A percentile compares a stretch with the other conserved stretches of the same genome.
phyloP scores from a whole-genome alignment of 2,888 invertebrate genomes.

The Agrochola lota region DNA sequence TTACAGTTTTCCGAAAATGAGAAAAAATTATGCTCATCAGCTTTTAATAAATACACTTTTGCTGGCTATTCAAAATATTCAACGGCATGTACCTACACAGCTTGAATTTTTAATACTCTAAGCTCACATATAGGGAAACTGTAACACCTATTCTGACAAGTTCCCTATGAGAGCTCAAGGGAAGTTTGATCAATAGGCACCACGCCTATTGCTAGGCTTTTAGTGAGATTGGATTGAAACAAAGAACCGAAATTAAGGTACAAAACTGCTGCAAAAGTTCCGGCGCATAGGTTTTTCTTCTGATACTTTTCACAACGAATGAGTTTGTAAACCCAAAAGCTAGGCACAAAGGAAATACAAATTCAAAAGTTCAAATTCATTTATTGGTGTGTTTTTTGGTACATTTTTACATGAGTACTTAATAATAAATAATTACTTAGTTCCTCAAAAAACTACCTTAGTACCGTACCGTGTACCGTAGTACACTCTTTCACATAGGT shows the following conservation, averaged over 20 bases:
- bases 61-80: too few relatives aligned
- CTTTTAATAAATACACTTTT: too few relatives aligned
- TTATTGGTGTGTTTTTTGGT: too few relatives aligned
- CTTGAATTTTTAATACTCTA: conserved; percentile 27
- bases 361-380: too few relatives aligned
- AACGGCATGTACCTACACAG: too few relatives aligned
- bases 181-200: conserved; percentile 56
- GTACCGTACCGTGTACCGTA: too few relatives aligned
- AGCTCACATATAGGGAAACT: neutral
- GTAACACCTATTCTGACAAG: conserved; percentile 34
- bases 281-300: neutral
- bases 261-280: neutral
- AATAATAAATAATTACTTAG: too few relatives aligned
- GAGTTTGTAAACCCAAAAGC: neutral
- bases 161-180: conserved; percentile 33
- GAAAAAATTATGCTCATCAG: too few relatives aligned
- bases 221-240: conserved; percentile 43
- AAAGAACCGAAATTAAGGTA: conserved; percentile 4
- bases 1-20: too few relatives aligned
- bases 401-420: too few relatives aligned
- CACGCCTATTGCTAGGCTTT: conserved; percentile 42
- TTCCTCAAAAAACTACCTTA: too few relatives aligned
- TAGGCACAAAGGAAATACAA: neutral
- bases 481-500: too few relatives aligned
- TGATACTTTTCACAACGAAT: neutral